Conservation (phyloP, 1,140 invertebrate species). For the Cydia splendana region DNA sequence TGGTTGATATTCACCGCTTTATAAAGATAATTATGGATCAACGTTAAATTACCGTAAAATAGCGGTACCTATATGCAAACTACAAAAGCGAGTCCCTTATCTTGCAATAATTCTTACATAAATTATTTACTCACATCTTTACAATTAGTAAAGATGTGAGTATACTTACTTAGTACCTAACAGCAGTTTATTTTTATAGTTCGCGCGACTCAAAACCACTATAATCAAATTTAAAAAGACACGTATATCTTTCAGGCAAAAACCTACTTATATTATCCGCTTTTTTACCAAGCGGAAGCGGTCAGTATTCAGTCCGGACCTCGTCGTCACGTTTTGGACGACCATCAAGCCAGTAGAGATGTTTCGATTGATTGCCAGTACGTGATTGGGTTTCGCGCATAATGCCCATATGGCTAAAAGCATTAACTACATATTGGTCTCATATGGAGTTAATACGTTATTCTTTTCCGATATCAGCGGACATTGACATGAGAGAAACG, state of each 20-base stretch:
- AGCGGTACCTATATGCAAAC: too few species aligned
- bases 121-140: too few species aligned
- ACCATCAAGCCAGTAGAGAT: neutral
- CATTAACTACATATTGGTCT: neutral
- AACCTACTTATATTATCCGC: neutral
- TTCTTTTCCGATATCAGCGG: neutral
- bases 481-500: slow-evolving; percentile 13
- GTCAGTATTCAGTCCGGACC: neutral
- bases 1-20: too few species aligned
- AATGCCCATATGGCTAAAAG: slow-evolving; percentile 4
- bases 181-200: too few species aligned
- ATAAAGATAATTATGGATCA: too few species aligned
- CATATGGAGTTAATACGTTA: neutral
- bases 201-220: too few species aligned
- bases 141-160: too few species aligned
- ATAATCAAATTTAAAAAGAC: neutral
- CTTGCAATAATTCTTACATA: too few species aligned
- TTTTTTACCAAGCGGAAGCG: neutral
- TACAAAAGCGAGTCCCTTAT: too few species aligned
- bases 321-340: slow-evolving; percentile 13
- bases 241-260: neutral
- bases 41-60: too few species aligned
- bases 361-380: neutral
- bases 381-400: neutral
- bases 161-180: too few species aligned